Evolutionary conservation across 2,797 vertebrate species (phyloP).

Genomic region (Melanotaenia pygmaea): DNA sequence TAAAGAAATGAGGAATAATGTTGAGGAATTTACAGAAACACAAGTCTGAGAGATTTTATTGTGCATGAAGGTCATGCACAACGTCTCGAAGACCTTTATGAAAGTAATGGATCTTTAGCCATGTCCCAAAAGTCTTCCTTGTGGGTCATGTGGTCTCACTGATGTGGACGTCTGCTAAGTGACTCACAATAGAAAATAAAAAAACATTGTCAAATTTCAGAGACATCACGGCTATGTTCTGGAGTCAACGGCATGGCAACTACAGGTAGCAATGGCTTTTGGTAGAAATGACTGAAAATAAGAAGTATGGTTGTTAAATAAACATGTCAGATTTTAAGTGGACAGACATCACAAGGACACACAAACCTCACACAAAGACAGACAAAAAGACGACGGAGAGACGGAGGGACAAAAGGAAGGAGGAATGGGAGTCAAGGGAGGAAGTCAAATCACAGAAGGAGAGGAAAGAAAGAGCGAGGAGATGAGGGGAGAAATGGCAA

Average conservation of each 20-base stretch:
- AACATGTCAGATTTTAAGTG: slow-evolving; percentile 64
- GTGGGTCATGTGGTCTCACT: slow-evolving; percentile 20
- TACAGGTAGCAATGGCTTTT: slow-evolving; percentile 70
- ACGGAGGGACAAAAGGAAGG: slow-evolving; percentile 54
- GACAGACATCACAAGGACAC: slow-evolving; percentile 67
- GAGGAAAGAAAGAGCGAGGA: slow-evolving; percentile 53
- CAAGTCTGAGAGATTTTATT: slow-evolving; percentile 53
- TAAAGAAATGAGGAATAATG: slow-evolving; percentile 39
- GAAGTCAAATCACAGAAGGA: slow-evolving; percentile 76
- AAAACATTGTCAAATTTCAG: slow-evolving; percentile 23
- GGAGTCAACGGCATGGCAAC: slow-evolving; percentile 48
- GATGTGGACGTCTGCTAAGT: slow-evolving; percentile 36
- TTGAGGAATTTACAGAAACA: slow-evolving; percentile 46
- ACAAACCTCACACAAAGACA: slow-evolving; percentile 67
- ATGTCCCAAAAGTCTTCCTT: slow-evolving; percentile 26
- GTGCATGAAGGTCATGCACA: slow-evolving; percentile 64
- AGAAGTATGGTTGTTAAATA: slow-evolving; percentile 51
- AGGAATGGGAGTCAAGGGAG: slow-evolving; percentile 60
- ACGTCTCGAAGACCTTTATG: slow-evolving; percentile 66
- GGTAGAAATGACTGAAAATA: slow-evolving; percentile 48
- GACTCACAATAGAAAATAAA: slow-evolving; percentile 23
- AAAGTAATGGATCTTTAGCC: slow-evolving; percentile 62
- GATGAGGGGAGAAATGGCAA: slow-evolving; percentile 69
- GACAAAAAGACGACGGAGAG: slow-evolving; percentile 64
- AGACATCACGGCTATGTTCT: slow-evolving; percentile 49